Conservation (phyloP, 1,140 invertebrate genomes). For the Drosophila ohnishii region DNA sequence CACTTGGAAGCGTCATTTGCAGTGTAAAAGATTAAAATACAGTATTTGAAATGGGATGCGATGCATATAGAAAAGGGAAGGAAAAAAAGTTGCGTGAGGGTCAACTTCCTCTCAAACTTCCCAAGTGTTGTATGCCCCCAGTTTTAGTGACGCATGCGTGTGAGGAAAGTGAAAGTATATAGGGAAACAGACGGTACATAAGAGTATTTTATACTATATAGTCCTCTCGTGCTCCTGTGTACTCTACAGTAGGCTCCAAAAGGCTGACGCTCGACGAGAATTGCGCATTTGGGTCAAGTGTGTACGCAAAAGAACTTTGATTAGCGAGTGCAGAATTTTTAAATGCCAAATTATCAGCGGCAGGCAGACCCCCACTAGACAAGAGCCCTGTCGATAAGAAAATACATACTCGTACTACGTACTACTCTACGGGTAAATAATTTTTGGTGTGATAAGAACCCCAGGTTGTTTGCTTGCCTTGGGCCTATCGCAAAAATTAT, state of each 20-base stretch:
- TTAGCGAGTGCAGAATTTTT: constrained; percentile 27
- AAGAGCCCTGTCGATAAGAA: constrained; percentile 37
- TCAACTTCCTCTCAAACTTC: constrained; percentile 26
- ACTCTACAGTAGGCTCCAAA: constrained; percentile 14
- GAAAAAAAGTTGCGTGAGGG: neutral
- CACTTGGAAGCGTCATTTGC: neutral
- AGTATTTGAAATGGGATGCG: constrained; percentile 26
- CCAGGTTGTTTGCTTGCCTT: constrained; percentile 24
- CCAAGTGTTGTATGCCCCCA: constrained; percentile 1
- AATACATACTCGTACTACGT: constrained; percentile 21
- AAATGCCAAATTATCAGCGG: constrained; percentile 44
- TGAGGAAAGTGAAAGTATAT: constrained; percentile 70
- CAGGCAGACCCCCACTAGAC: constrained; percentile 46
- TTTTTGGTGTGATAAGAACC: constrained; percentile 19
- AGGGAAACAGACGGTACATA: constrained; percentile 13
- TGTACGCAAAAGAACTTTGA: constrained; percentile 52
- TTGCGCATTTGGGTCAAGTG: constrained; percentile 76
- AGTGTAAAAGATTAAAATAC: constrained; percentile 1
- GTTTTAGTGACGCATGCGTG: constrained; percentile 58
- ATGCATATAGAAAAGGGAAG: constrained; percentile 1
- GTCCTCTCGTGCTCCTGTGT: neutral
- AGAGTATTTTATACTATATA: constrained; percentile 9
- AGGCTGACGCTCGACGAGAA: constrained; percentile 16
- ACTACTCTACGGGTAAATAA: neutral
- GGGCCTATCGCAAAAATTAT: constrained; percentile 19